These are phyloP conservation scores for Balearica regulorum DNA, from an alignment of 2,797 vertebrate species.

Conservation along the genomic window DNA sequence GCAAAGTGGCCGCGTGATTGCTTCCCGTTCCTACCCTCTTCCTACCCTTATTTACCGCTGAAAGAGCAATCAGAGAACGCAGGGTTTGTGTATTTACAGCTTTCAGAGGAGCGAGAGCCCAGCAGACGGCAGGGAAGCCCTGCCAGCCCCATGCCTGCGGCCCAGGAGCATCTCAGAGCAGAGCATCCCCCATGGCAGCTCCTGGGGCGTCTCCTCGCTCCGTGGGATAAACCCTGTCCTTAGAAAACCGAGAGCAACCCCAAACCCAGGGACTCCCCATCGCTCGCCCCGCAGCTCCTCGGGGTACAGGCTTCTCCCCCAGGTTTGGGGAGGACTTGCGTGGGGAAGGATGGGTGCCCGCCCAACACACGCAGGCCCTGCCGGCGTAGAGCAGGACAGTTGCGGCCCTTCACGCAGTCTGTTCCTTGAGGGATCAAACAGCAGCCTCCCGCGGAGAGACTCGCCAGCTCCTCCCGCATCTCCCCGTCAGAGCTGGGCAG, in stretches of 20 bases:
- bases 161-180: background rate
- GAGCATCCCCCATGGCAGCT: background rate
- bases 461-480: background rate
- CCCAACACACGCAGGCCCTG: rapidly evolving
- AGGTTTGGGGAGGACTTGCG: rapidly evolving
- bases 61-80: background rate
- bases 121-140: background rate
- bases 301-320: background rate
- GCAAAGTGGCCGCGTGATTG: background rate
- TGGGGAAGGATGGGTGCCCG: rapidly evolving
- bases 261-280: background rate
- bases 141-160: background rate
- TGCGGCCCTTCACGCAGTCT: background rate
- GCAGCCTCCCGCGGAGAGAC: background rate
- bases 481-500: background rate
- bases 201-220: background rate
- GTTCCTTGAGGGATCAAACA: background rate
- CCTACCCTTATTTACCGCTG: background rate
- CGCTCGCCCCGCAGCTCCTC: background rate
- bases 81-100: background rate
- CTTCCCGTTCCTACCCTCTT: background rate
- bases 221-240: background rate
- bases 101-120: background rate
- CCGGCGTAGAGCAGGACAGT: background rate
- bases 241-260: background rate